Evolutionary conservation across 1,140 invertebrate species (phyloP).

Genomic region (Chlorops oryzae): DNA sequence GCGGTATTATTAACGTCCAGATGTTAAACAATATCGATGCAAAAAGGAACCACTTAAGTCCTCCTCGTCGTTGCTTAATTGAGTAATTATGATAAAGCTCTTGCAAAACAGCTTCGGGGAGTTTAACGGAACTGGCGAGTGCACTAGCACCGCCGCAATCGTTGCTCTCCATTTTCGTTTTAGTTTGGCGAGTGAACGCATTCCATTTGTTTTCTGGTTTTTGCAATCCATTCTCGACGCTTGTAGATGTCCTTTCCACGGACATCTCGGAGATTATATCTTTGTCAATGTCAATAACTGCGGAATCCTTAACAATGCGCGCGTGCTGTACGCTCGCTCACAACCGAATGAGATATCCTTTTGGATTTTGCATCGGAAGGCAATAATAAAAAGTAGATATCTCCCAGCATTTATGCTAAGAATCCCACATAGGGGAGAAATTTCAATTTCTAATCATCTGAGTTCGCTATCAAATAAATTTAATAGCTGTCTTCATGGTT

Average conservation of each 20-base stretch:
- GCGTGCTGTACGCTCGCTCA: no score
- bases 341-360: no score
- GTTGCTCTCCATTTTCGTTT: background rate
- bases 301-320: no score
- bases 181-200: background rate
- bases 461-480: no score
- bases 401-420: no score
- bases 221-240: conserved; percentile 10
- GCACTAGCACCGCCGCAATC: background rate
- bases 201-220: conserved; percentile 18
- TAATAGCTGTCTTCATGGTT: no score
- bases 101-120: conserved; percentile 59
- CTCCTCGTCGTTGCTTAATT: conserved; percentile 65
- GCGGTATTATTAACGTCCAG: conserved; percentile 57
- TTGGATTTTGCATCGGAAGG: no score
- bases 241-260: background rate
- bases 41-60: conserved; percentile 68
- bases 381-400: no score
- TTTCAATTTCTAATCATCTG: no score
- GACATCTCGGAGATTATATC: no score
- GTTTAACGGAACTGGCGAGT: conserved; percentile 37
- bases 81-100: conserved; percentile 70
- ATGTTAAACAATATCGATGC: conserved; percentile 63
- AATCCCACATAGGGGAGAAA: no score
- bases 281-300: no score